Conservation (phyloP, 1,140 invertebrate genomes). For the Bombus waltoni region DNA sequence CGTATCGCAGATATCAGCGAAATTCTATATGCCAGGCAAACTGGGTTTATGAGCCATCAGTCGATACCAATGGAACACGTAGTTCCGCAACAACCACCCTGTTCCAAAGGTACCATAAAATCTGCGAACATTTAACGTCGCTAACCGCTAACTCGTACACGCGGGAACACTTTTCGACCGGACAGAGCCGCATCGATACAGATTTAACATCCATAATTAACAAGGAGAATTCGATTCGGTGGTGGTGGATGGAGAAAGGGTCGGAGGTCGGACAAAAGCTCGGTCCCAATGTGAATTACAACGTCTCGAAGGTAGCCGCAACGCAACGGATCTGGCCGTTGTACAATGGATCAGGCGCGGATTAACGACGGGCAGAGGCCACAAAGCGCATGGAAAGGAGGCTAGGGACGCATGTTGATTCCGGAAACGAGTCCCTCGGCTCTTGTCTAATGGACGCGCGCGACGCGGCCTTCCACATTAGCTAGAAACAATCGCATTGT, state of each 20-base stretch:
- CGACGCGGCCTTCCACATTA: conserved; percentile 63
- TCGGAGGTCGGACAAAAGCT: conserved; percentile 19
- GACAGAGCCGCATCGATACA: not conserved
- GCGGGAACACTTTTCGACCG: conserved; percentile 9
- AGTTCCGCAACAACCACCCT: not conserved
- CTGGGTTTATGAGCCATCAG: not conserved
- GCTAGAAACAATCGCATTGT: conserved; percentile 66
- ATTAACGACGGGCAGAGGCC: conserved; percentile 56
- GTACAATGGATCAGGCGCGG: conserved; percentile 63
- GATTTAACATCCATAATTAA: conserved; percentile 45
- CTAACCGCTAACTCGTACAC: too few species aligned
- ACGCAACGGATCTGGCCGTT: conserved; percentile 9
- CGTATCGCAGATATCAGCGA: too few species aligned
- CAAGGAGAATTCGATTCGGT: not conserved
- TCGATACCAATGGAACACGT: not conserved
- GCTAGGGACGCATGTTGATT: conserved; percentile 50
- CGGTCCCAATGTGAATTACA: conserved; percentile 11
- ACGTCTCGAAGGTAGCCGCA: conserved; percentile 30
- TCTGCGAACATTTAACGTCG: not conserved
- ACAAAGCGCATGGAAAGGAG: conserved; percentile 18
- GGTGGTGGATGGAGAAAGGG: too few species aligned
- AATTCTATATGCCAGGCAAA: not conserved
- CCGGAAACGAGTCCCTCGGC: conserved; percentile 52
- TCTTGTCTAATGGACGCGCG: conserved; percentile 58
- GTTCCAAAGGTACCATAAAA: not conserved